phyloP scores from a whole-genome alignment of 2,113 vertebrate species.

The Prochilodus magdalenae region DNA sequence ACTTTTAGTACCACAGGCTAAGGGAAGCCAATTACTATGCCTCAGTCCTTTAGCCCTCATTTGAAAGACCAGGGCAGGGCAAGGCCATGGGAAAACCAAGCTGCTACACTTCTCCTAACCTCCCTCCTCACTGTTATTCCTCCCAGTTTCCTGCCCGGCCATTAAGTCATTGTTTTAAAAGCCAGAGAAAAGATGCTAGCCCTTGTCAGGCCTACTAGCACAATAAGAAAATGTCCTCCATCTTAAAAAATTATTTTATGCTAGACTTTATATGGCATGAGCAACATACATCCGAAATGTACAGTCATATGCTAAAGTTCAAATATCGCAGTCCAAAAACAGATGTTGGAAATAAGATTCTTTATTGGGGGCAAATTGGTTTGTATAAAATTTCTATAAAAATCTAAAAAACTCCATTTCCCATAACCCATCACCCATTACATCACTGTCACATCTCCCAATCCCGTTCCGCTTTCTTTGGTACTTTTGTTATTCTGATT shows the following conservation, averaged over 20 bases:
- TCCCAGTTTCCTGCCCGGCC: conserved; percentile 41
- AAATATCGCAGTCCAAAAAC: too few species aligned
- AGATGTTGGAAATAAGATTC: too few species aligned
- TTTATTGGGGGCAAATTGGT: too few species aligned
- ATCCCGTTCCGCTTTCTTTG: too few species aligned
- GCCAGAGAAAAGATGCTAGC: conserved; percentile 2
- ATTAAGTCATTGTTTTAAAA: conserved; percentile 31
- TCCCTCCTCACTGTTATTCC: conserved; percentile 37
- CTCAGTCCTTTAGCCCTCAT: conserved; percentile 5
- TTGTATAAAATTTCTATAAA: too few species aligned
- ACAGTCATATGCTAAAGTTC: neutral
- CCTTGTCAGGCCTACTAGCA: neutral
- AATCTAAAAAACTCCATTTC: too few species aligned
- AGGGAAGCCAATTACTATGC: conserved; percentile 25
- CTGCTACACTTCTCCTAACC: conserved; percentile 11
- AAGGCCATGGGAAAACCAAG: conserved; percentile 35
- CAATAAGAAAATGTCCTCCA: neutral
- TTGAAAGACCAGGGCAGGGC: neutral
- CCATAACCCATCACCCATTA: too few species aligned
- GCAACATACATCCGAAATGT: too few species aligned
- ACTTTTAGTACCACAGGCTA: conserved; percentile 14
- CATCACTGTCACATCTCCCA: too few species aligned
- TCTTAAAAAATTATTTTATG: too few species aligned
- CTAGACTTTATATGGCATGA: too few species aligned
- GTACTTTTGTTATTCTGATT: too few species aligned